Base-by-base conservation (phyloP, 2,888 invertebrate genomes). In the Cryptocheilus praepositus region DNA sequence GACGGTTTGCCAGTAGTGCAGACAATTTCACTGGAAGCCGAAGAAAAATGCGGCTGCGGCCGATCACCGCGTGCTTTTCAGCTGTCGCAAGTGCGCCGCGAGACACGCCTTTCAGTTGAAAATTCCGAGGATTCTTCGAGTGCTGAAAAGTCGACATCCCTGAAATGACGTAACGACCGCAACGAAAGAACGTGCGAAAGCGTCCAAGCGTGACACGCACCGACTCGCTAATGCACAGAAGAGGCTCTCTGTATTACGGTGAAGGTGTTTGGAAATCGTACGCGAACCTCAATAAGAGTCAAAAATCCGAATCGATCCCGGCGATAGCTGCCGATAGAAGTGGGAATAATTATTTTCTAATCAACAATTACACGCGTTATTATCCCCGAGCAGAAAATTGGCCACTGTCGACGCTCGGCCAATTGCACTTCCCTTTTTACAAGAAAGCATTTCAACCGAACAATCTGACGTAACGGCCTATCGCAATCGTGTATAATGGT, bases 161-260 rank as follows among this genome's bases (percentile, higher is more conserved):
- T 51, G 25, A 46, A 44, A 18, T 71, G 70, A 66, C 52, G 70
- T 66, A 66, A 73, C 61, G 53, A 53, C 54, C 62, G 58, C 63
- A 61, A 58, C 54, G 67, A 67, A 73, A 61, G 72, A 73, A 73
- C 70, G 59, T 58, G 70, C 61, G 57, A 71, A 73, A 67, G 64
- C 56, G 61, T 70, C 55, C 52, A 16, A 59, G 66, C 64, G 70
- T 72, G 53, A 51, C 61, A 52, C 61, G 63, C 56, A 66, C 51
- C 44, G 59, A 61, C 62, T 19, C 64, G 56, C 36, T 36, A 36
- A 36, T 36, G 7, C 8, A 11, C 55, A 61, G 51, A 62, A 70
- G 62, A 45, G 58, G 16, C 22, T n/a, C 19, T 4, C 44, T 7
- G 51, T 51, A 55, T 52, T 36, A 11, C 36, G 18, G 7, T 22